Evolutionary conservation across 2,113 vertebrate genomes (phyloP).

Genomic region (Hystrix brachyura): DNA sequence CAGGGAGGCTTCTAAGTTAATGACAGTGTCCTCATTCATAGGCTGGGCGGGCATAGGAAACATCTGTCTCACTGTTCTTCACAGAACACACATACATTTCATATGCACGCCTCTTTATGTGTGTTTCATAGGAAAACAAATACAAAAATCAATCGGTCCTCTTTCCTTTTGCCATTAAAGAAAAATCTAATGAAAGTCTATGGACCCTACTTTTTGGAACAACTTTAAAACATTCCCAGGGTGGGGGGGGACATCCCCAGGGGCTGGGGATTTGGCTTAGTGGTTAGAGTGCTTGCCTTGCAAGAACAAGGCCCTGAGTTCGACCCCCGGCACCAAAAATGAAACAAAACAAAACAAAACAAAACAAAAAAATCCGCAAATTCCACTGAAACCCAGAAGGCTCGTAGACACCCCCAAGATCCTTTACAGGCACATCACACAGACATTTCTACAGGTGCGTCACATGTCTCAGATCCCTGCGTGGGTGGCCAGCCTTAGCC

Average conservation of each 20-base stretch:
- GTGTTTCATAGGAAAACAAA: not conserved
- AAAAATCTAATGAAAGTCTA: not conserved
- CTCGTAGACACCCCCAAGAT: not conserved
- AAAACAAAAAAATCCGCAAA: not conserved
- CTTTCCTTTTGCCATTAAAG: not conserved
- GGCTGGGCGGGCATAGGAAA: rapidly evolving
- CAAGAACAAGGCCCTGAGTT: too few relatives aligned
- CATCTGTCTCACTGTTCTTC: not conserved
- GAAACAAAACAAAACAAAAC: too few relatives aligned
- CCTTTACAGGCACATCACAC: not conserved
- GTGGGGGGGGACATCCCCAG: too few relatives aligned
- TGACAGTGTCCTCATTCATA: rapidly evolving
- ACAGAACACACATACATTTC: not conserved
- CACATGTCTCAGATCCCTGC: rapidly evolving
- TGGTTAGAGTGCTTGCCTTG: too few relatives aligned
- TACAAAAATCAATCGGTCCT: not conserved
- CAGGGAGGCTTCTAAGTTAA: rapidly evolving
- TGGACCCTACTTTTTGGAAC: not conserved
- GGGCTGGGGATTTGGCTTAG: too few relatives aligned
- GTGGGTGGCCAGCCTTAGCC: too few relatives aligned
- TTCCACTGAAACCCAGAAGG: not conserved
- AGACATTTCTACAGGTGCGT: too few relatives aligned
- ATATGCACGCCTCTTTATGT: not conserved
- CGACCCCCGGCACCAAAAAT: too few relatives aligned
- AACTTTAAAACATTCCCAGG: not conserved